Evolutionary conservation across 1,140 invertebrate species (phyloP).

Genomic region (Drosophila santomea): DNA sequence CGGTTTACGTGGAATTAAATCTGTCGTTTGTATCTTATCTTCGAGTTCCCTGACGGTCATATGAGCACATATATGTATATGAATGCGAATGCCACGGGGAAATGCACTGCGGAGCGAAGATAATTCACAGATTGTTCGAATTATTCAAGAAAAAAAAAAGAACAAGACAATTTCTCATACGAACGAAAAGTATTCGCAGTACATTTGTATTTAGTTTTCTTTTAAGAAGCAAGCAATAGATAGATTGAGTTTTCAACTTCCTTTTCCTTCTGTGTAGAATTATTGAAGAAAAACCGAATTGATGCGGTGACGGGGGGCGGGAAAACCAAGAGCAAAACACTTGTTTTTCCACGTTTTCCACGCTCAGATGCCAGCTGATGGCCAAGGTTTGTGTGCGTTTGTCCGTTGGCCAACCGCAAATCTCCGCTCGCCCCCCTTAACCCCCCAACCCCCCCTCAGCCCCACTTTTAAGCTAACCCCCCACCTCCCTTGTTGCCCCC

Average conservation of each 20-base stretch:
- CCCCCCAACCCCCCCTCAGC: not conserved
- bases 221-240: too few relatives aligned
- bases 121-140: conserved; percentile 55
- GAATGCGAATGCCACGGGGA: conserved; percentile 12
- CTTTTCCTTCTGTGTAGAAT: not conserved
- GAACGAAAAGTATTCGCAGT: too few relatives aligned
- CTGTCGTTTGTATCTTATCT: conserved; percentile 44
- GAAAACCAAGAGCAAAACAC: not conserved
- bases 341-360: conserved; percentile 29
- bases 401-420: conserved; percentile 23
- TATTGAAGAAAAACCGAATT: not conserved
- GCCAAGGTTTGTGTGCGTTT: conserved; percentile 10
- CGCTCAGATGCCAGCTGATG: conserved; percentile 26
- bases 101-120: conserved; percentile 22
- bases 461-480: not conserved
- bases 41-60: conserved; percentile 6
- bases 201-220: not conserved
- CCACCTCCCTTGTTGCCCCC: not conserved
- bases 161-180: not conserved
- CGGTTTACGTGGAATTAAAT: conserved; percentile 33
- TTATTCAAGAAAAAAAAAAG: conserved; percentile 10
- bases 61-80: conserved; percentile 4
- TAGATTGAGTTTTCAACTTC: not conserved
- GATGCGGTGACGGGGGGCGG: too few relatives aligned
- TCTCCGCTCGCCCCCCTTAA: not conserved